These are phyloP conservation scores for Smittia sp. DNA, from an alignment of 2,888 invertebrate genomes.

Conservation along the genomic window DNA sequence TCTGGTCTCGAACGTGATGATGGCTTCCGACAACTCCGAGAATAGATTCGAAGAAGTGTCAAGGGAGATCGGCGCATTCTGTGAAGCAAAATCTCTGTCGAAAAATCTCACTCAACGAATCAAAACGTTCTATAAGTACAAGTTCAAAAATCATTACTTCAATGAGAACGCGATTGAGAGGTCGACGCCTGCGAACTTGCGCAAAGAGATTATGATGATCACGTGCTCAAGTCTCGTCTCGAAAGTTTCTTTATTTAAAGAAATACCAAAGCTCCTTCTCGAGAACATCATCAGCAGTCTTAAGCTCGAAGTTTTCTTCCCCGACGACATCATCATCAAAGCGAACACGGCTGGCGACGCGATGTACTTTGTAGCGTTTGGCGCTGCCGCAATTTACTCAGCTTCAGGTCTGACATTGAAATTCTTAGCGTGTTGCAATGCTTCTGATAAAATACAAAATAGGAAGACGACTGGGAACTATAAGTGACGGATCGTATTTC, in stretches of 20 bases:
- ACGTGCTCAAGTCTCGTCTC: slow-evolving; percentile 57
- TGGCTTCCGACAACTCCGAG: slow-evolving; percentile 46
- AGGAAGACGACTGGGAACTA: neutral
- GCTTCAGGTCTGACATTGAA: slow-evolving; percentile 14
- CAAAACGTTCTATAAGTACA: slow-evolving; percentile 54
- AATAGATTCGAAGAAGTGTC: slow-evolving; percentile 55
- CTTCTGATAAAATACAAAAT: too few relatives aligned
- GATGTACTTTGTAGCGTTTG: slow-evolving; percentile 60
- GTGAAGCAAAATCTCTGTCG: slow-evolving; percentile 54
- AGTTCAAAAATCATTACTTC: slow-evolving; percentile 56
- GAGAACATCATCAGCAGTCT: slow-evolving; percentile 56
- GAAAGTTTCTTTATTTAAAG: slow-evolving; percentile 57
- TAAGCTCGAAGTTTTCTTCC: slow-evolving; percentile 56
- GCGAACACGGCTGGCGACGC: slow-evolving; percentile 56
- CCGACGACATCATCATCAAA: slow-evolving; percentile 57
- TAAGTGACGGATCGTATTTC: slow-evolving; percentile 56
- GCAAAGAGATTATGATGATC: slow-evolving; percentile 57
- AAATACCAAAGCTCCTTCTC: slow-evolving; percentile 55
- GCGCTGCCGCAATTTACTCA: slow-evolving; percentile 55
- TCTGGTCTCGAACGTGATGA: neutral
- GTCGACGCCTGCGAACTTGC: slow-evolving; percentile 51
- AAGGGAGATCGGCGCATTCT: slow-evolving; percentile 54
- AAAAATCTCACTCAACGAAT: slow-evolving; percentile 51
- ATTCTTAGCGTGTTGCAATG: neutral
- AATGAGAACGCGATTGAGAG: slow-evolving; percentile 54